A percentile compares a stretch with the other conserved stretches of the same genome.
Conservation (phyloP, 2,888 invertebrate species). For the Sminthurinus aureus region DNA sequence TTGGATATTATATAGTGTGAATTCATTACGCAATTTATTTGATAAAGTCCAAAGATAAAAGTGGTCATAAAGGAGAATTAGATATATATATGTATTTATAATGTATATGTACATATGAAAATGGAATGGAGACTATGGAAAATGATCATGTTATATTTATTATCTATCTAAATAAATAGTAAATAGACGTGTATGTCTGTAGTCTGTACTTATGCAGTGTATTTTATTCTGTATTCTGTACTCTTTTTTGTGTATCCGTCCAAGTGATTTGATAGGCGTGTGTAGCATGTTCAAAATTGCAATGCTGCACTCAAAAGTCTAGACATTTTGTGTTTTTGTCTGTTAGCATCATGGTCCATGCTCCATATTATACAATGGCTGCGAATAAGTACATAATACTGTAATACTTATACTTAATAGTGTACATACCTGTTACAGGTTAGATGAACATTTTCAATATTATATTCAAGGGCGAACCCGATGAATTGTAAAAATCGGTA, state of each 20-base stretch:
- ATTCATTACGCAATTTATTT: background rate
- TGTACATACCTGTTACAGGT: too few relatives aligned
- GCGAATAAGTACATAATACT: background rate
- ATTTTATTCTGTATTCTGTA: too few relatives aligned
- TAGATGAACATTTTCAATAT: background rate
- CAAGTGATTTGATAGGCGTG: conserved; percentile 1
- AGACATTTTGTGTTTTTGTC: background rate
- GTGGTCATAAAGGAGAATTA: background rate
- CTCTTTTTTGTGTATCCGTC: too few relatives aligned
- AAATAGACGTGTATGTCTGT: too few relatives aligned
- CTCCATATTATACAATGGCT: background rate
- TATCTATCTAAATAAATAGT: too few relatives aligned
- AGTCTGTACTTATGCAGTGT: too few relatives aligned
- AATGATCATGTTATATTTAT: too few relatives aligned
- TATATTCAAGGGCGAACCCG: background rate
- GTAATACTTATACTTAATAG: too few relatives aligned
- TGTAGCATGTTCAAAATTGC: conserved; percentile 2
- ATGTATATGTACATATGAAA: background rate
- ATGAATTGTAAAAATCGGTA: too few relatives aligned
- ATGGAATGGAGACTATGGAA: too few relatives aligned
- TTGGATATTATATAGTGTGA: background rate
- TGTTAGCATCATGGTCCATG: background rate
- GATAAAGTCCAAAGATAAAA: background rate
- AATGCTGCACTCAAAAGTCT: conserved; percentile 13
- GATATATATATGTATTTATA: background rate